Base-by-base conservation (phyloP, 2,797 vertebrate genomes). In the Clarias platycephalus region DNA sequence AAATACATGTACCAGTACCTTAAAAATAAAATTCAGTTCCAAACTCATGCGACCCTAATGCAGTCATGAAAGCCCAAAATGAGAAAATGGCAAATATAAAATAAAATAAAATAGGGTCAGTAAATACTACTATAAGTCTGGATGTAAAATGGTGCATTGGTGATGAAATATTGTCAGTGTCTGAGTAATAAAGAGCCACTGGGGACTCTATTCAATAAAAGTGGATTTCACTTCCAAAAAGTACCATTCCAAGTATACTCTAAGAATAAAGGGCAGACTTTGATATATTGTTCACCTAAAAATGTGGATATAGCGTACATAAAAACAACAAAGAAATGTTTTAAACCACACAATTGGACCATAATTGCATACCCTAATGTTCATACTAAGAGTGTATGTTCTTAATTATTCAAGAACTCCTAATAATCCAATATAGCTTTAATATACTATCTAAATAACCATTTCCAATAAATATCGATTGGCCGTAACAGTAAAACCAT, bases 81-180 rank as follows among this genome's bases (percentile, higher is more conserved):
- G 62, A 75, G 58, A 72, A 75, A 71, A 40, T 28, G 49, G 70
- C 15, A 44, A 31, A 64, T 55, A 26, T 75, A 9, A 75, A 55
- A 75, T 28, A 24, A 24, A 67, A 53, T 37, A 58, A 12, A 64
- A 57, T 66, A 10, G 71, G 22, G n/a, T 83, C 82, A 28, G 63
- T 83, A 66, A 13, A 64, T 57, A 67, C 31, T 53, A 12, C 5
- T 67, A 77, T 83, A 77, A 57, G 62, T 67, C 49, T 31, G 44
- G 28, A 31, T 58, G 62, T n/a, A 67, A 77, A 66, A 28, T 74
- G 62, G 44, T 53, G 31, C 76, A 63, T 74, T 72, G 37, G 53
- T 34, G 62, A 83, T 83, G 16, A 66, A 34, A 66, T 66, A 53
- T 64, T 64, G 60, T 64, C 37, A 83, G 16, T 75, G 81, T n/a